Evolutionary conservation across 2,888 invertebrate species (phyloP), one percentile per base, ranked within the genome.

Genomic region (Deroplatys truncata): DNA sequence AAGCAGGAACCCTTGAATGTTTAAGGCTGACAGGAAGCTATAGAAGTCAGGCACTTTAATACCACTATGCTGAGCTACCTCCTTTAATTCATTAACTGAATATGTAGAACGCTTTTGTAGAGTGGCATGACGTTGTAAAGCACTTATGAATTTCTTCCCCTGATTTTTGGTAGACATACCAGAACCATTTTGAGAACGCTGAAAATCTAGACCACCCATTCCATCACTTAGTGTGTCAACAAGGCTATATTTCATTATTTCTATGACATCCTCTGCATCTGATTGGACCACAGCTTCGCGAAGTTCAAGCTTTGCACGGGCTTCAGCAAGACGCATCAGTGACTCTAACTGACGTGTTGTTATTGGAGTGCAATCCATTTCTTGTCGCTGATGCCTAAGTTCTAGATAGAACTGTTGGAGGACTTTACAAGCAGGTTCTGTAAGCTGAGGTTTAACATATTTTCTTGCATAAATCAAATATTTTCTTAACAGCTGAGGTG

Each of bases 401-500:
- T 97, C 95, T 88, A 98, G 94, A 93, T 98, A 99, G 93, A 98
- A 98, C 16, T 96, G 94, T 93, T 97, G 96, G 31, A 98, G 93
- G 1, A 96, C 94, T 90, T 94, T 93, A 5, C 96, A 96, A 4
- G 98, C 98, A 88, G 96, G 96, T 0, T 93, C 93, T 82, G 96
- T 96, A 28, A 99, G 94, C 92, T 95, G 95, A 0, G 99, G 98
- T 91, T 97, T 96, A 0, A 98, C 97, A 93, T 98, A 98, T 93
- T 98, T 96, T 90, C 97, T 96, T 0, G 98, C 98, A 93, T 98
- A 99, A 0, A 97, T 97, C 91, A 99, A 97, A 92, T 98, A 99
- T 94, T 98, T 98, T 90, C 98, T 95, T 8, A 99, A 94, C 86
- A 98, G 93, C 88, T 95, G 95, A 88, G 96, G 94, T 0, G 98